phyloP scores from a whole-genome alignment of 2,113 vertebrate species.

The Xiphophorus maculatus region DNA sequence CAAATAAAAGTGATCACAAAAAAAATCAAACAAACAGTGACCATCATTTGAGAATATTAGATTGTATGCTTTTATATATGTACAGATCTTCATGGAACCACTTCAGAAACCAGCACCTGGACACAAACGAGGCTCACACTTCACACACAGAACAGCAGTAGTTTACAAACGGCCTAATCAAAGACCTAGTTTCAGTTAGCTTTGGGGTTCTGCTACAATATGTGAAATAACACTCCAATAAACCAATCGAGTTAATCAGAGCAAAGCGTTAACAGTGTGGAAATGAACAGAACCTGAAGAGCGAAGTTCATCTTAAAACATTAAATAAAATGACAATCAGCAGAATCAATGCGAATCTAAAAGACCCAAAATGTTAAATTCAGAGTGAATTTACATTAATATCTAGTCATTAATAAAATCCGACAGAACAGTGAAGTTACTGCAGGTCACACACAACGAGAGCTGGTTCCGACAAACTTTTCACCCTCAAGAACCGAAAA shows the following conservation, averaged over 20 bases:
- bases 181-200: slow-evolving; percentile 81
- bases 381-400: slow-evolving; percentile 24
- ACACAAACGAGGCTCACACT: slow-evolving; percentile 82
- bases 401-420: slow-evolving; percentile 21
- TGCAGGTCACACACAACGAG: slow-evolving; percentile 9
- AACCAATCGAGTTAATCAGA: slow-evolving; percentile 17
- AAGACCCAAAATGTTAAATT: slow-evolving; percentile 3
- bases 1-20: no score
- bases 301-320: background rate
- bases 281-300: slow-evolving; percentile 17
- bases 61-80: slow-evolving; percentile 77
- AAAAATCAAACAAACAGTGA: slow-evolving; percentile 17
- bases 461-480: slow-evolving; percentile 3
- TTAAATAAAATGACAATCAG: slow-evolving; percentile 23
- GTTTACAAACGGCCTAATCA: slow-evolving; percentile 76
- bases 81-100: slow-evolving; percentile 72
- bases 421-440: slow-evolving; percentile 7
- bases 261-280: background rate
- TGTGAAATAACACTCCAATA: slow-evolving; percentile 7
- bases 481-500: slow-evolving; percentile 29
- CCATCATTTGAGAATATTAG: slow-evolving; percentile 37
- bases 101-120: slow-evolving; percentile 69
- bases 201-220: slow-evolving; percentile 41
- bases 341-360: slow-evolving; percentile 22
- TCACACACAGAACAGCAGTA: slow-evolving; percentile 76